Conservation (phyloP, 1,140 invertebrate species). For the Rhopalosiphum padi region DNA sequence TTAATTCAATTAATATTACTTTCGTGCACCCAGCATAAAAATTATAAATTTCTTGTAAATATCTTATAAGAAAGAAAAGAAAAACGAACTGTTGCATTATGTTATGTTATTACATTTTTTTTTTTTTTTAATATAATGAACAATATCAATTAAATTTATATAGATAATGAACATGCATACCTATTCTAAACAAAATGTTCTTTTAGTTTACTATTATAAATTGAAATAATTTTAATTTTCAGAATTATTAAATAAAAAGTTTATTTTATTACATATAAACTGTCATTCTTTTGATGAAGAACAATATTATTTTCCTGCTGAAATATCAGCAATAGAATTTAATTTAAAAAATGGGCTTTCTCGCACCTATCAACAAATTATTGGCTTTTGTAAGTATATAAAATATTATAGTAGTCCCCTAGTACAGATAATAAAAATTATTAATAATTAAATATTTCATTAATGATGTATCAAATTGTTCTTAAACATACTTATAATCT, state of each 20-base stretch:
- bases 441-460: neutral
- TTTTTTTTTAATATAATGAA: too few species aligned
- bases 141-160: neutral
- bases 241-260: conserved; percentile 33
- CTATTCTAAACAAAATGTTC: too few species aligned
- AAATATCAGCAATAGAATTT: conserved; percentile 43
- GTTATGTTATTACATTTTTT: neutral
- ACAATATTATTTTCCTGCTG: conserved; percentile 53
- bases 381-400: conserved; percentile 41
- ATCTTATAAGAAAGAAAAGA: neutral
- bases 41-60: neutral
- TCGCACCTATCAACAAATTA: conserved; percentile 12
- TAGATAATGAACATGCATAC: too few species aligned
- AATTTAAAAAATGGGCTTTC: neutral
- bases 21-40: too few species aligned
- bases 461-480: neutral
- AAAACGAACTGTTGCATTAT: neutral
- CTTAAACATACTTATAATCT: neutral
- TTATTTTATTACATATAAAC: conserved; percentile 26
- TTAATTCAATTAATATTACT: neutral
- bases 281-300: neutral
- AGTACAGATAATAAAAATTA: neutral
- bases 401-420: neutral
- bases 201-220: neutral
- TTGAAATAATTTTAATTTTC: neutral